Evolutionary conservation across 37 sponge, comb jelly and placozoan genomes (phyloP).

Genomic region (Eunapius fragilis): DNA sequence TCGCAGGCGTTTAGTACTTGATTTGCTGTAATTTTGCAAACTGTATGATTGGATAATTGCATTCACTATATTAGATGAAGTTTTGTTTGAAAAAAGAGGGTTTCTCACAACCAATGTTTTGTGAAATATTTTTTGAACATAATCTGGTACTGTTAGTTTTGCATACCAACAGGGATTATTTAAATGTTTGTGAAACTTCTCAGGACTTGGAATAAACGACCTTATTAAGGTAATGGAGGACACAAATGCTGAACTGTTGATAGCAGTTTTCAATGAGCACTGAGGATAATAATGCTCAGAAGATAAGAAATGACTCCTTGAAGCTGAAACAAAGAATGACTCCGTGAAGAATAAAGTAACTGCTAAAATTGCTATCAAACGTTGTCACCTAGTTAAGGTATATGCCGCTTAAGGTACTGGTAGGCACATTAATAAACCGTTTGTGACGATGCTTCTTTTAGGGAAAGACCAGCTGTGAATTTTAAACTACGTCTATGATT

Average conservation of each 20-base stretch:
- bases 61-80: background rate
- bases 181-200: background rate
- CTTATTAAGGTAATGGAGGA: background rate
- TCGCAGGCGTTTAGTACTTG: background rate
- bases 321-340: background rate
- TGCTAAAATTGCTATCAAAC: too few species aligned
- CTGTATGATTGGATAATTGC: background rate
- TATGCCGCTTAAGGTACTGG: too few species aligned
- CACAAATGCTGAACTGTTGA: background rate
- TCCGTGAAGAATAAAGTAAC: too few species aligned
- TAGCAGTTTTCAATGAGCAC: background rate
- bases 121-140: background rate
- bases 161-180: background rate
- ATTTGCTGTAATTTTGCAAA: background rate
- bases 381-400: too few species aligned
- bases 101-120: background rate
- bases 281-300: background rate
- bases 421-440: too few species aligned
- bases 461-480: too few species aligned
- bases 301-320: background rate
- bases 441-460: too few species aligned
- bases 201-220: background rate
- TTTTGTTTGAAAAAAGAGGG: background rate
- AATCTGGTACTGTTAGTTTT: background rate
- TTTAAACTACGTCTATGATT: too few species aligned